A percentile compares a stretch with the other conserved stretches of the same genome.
These are phyloP conservation scores for Aplysina aerophoba DNA, from an alignment of 37 sponge, comb jelly and placozoan genomes.

Conservation along the genomic window DNA sequence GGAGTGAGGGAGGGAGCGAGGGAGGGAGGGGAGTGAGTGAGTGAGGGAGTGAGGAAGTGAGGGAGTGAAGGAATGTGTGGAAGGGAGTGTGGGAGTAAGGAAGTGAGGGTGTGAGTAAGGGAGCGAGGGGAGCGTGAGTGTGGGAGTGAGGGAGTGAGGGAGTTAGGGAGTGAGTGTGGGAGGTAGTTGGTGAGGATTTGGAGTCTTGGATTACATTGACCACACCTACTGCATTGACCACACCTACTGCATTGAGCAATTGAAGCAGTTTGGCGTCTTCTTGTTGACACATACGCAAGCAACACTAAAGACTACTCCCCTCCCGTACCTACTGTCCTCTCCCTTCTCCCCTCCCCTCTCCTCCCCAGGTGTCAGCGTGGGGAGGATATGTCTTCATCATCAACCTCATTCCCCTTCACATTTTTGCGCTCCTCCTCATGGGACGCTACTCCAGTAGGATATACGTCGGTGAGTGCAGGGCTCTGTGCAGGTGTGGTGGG, in stretches of 20 bases:
- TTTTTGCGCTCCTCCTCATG: conserved; percentile 94
- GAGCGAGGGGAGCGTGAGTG: neutral
- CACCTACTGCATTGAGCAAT: too few species aligned
- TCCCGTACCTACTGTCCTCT: neutral
- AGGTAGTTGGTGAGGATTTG: too few species aligned
- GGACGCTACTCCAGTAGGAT: conserved; percentile 87
- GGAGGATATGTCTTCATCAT: conserved; percentile 99
- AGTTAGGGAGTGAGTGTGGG: too few species aligned
- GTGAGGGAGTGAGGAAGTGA: neutral
- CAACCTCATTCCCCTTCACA: conserved; percentile 96
- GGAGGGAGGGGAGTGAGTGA: neutral
- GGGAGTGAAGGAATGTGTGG: neutral
- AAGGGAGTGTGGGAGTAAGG: neutral
- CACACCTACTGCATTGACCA: too few species aligned
- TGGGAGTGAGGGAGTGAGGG: neutral
- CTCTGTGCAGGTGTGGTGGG: neutral
- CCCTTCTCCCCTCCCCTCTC: neutral
- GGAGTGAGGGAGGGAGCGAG: too few species aligned
- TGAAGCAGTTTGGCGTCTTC: too few species aligned
- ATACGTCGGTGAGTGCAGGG: conserved; percentile 56
- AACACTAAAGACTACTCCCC: neutral
- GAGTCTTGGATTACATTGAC: too few species aligned
- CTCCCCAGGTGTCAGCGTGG: conserved; percentile 98
- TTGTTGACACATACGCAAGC: neutral
- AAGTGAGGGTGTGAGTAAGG: neutral